phyloP scores from a whole-genome alignment of 2,888 invertebrate genomes.

The Pseudoips prasinana region DNA sequence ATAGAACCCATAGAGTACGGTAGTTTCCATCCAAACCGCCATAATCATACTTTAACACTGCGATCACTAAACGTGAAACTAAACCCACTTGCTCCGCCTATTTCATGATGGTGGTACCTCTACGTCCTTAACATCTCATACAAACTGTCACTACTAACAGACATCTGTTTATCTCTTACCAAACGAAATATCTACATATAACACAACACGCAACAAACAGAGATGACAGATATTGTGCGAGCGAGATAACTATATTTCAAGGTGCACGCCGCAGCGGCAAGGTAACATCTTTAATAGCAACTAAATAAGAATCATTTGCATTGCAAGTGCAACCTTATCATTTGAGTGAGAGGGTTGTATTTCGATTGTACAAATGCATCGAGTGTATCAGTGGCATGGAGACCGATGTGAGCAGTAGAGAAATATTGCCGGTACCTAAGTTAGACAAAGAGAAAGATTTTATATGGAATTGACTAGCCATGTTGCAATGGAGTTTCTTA shows the following conservation, averaged over 20 bases:
- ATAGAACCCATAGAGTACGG: conserved; percentile 31
- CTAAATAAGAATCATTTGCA: conserved; percentile 51
- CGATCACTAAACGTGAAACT: conserved; percentile 41
- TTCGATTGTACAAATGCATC: conserved; percentile 50
- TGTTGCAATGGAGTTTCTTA: conserved; percentile 59
- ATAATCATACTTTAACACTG: conserved; percentile 44
- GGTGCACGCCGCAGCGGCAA: conserved; percentile 59
- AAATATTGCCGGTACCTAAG: conserved; percentile 39
- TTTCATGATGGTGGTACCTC: conserved; percentile 76
- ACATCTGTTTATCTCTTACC: conserved; percentile 72
- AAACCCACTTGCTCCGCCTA: conserved; percentile 65
- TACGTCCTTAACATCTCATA: conserved; percentile 52
- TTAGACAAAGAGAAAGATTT: conserved; percentile 50
- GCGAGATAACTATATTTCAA: conserved; percentile 67
- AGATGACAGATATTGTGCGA: conserved; percentile 63
- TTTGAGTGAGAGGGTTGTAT: conserved; percentile 52
- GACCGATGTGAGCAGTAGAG: conserved; percentile 50
- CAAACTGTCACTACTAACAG: conserved; percentile 61
- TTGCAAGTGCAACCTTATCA: conserved; percentile 76
- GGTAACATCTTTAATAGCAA: conserved; percentile 57
- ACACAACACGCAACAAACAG: conserved; percentile 66
- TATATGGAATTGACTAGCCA: conserved; percentile 53
- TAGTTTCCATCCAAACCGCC: conserved; percentile 37
- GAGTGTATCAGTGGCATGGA: conserved; percentile 45
- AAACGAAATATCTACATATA: conserved; percentile 79